Percentiles rank a stretch among this genome's conserved stretches.
Conservation (phyloP, 92 coral and sea anemone species). For the Plumapathes pennacea region DNA sequence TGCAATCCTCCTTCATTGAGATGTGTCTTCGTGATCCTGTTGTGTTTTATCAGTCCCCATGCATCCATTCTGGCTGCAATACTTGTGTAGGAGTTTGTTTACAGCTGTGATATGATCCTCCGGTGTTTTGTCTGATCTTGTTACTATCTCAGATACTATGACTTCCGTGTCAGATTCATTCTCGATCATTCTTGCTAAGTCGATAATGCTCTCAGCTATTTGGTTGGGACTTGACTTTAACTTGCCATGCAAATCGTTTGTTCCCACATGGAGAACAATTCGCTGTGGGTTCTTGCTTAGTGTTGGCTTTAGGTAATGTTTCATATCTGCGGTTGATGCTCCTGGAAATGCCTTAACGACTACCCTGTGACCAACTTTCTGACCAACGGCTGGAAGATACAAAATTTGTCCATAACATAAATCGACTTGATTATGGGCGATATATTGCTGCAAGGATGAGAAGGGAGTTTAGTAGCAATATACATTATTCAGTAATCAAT, state of each 20-base stretch:
- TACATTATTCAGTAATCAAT: too few species aligned
- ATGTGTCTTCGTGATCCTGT: not conserved
- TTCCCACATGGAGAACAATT: constrained; percentile 34
- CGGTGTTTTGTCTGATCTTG: constrained; percentile 1
- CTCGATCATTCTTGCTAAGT: too few species aligned
- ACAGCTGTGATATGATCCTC: not conserved
- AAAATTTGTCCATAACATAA: too few species aligned
- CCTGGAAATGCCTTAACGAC: constrained; percentile 41
- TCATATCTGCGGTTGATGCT: constrained; percentile 31
- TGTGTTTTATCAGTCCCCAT: constrained; percentile 17
- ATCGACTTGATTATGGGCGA: too few species aligned
- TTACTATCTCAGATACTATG: not conserved
- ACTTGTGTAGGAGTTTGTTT: not conserved
- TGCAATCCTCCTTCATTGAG: constrained; percentile 7
- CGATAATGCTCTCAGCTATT: constrained; percentile 12
- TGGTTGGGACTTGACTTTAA: not conserved
- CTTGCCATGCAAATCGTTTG: constrained; percentile 10
- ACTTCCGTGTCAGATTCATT: constrained; percentile 1
- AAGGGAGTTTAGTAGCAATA: too few species aligned
- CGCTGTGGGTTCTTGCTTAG: constrained; percentile 20
- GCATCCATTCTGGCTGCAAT: constrained; percentile 30
- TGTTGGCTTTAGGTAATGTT: constrained; percentile 41
- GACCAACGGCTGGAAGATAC: too few species aligned
- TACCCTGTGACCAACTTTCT: constrained; percentile 26
- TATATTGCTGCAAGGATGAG: too few species aligned